Evolutionary conservation across 2,797 vertebrate genomes (phyloP).

Genomic region (Sebastes vulpes): DNA sequence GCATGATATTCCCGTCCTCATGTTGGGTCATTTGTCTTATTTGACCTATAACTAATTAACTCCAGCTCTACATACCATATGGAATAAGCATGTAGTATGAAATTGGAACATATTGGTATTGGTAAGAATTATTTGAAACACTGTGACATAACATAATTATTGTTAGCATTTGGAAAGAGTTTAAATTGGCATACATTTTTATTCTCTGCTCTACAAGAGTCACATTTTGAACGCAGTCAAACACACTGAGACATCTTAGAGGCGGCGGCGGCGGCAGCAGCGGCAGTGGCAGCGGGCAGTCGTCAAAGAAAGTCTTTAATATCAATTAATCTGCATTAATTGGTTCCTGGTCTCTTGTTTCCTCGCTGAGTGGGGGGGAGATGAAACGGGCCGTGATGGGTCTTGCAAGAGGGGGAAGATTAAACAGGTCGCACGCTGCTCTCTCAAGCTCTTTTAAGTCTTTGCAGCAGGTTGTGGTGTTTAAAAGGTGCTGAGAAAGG

Average conservation of each 20-base stretch:
- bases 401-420: conserved; percentile 81
- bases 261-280: conserved; percentile 11
- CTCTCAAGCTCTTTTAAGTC: conserved; percentile 83
- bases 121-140: not conserved
- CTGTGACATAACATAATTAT: not conserved
- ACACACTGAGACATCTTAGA: conserved; percentile 18
- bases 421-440: conserved; percentile 80
- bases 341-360: conserved; percentile 73
- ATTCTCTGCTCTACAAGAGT: conserved; percentile 4
- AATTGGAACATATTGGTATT: not conserved
- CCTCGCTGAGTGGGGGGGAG: conserved; percentile 61
- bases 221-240: conserved; percentile 25
- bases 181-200: not conserved
- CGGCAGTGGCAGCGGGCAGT: conserved; percentile 20
- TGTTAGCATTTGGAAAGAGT: not conserved
- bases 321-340: conserved; percentile 83
- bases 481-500: conserved; percentile 77
- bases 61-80: not conserved
- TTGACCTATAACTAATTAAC: not conserved
- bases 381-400: conserved; percentile 75
- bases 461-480: conserved; percentile 77
- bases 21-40: not conserved
- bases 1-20: not conserved
- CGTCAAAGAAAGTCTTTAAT: conserved; percentile 66
- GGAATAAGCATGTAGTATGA: not conserved